These are phyloP conservation scores for Aporrectodea caliginosa DNA, from an alignment of 1,140 invertebrate genomes.

Conservation along the genomic window DNA sequence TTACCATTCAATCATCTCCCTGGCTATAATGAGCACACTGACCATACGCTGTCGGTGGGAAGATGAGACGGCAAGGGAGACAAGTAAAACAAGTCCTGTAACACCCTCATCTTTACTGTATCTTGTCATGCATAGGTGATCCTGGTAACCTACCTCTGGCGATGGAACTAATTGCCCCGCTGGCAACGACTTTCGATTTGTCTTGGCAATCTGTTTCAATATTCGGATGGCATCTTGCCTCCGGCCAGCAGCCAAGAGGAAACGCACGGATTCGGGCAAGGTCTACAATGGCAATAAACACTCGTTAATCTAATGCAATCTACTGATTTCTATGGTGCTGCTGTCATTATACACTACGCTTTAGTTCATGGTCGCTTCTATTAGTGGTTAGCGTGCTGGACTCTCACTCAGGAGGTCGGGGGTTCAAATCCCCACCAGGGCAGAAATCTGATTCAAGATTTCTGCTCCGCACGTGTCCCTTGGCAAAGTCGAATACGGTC, in stretches of 20 bases:
- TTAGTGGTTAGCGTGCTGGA: no score
- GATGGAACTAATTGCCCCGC: constrained; percentile 65
- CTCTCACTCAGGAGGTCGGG: no score
- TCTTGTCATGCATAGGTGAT: not conserved
- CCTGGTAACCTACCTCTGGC: constrained; percentile 14
- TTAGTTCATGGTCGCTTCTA: not conserved
- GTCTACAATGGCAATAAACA: constrained; percentile 34
- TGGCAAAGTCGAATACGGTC: no score
- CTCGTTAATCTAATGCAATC: not conserved
- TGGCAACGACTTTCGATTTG: constrained; percentile 83
- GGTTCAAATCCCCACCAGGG: no score
- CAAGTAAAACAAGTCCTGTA: not conserved
- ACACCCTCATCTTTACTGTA: not conserved
- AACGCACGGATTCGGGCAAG: constrained; percentile 84
- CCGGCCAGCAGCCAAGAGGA: constrained; percentile 76
- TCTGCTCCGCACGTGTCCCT: no score
- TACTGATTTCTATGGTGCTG: not conserved
- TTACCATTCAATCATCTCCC: not conserved
- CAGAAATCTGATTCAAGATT: no score
- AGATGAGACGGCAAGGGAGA: not conserved
- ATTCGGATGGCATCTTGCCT: constrained; percentile 77
- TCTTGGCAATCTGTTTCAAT: constrained; percentile 73
- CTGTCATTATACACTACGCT: not conserved
- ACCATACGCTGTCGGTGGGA: no score
- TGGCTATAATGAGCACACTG: not conserved